Conservation (phyloP, 30 jellyfish, hydroid and myxozoan genomes). For the Catostylus mosaicus region DNA sequence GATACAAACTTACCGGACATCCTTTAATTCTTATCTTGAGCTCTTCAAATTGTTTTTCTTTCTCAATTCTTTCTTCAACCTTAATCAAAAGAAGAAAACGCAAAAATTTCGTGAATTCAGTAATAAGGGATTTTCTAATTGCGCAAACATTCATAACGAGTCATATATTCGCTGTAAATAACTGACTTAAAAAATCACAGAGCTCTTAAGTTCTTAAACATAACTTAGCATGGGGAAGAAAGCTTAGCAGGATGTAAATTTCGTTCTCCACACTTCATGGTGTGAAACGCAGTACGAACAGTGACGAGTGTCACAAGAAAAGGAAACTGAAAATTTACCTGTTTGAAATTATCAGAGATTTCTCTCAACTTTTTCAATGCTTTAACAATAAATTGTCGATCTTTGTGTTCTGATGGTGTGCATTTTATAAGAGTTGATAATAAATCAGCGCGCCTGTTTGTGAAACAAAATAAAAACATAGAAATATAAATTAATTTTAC, state of each 20-base stretch:
- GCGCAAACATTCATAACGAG: no score
- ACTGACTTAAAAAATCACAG: no score
- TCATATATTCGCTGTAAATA: no score
- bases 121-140: no score
- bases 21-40: constrained; percentile 29
- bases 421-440: constrained; percentile 53
- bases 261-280: no score
- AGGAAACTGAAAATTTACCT: constrained; percentile 16
- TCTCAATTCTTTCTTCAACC: constrained; percentile 49
- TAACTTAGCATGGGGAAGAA: no score
- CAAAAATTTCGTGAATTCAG: no score
- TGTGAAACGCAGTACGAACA: no score
- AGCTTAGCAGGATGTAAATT: no score
- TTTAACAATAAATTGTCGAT: constrained; percentile 42
- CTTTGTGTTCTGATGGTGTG: constrained; percentile 72
- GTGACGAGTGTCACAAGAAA: not conserved
- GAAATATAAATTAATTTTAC: no score
- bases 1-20: constrained; percentile 58
- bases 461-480: not conserved
- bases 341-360: constrained; percentile 37
- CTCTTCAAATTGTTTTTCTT: constrained; percentile 36
- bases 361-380: constrained; percentile 43
- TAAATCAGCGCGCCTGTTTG: constrained; percentile 37
- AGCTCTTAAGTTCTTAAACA: no score
- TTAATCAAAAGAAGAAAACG: not conserved